These are phyloP conservation scores for Craniophora ligustri DNA, from an alignment of 2,888 invertebrate species.

Conservation along the genomic window DNA sequence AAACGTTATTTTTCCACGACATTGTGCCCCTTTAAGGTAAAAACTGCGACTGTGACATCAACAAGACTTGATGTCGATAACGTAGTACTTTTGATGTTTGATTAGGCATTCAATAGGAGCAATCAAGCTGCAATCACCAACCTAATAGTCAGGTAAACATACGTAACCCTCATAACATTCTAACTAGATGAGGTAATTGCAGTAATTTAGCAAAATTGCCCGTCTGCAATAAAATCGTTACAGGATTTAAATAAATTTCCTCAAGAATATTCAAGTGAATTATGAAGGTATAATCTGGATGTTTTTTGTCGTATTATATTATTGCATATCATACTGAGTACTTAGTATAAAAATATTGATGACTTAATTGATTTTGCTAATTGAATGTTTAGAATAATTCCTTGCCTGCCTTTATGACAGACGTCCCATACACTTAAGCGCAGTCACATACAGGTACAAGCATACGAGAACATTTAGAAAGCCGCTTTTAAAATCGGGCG, in stretches of 20 bases:
- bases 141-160: slow-evolving; percentile 38
- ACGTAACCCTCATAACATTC: slow-evolving; percentile 32
- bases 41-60: slow-evolving; percentile 48
- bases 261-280: slow-evolving; percentile 24
- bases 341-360: too few species aligned
- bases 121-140: slow-evolving; percentile 55
- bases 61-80: slow-evolving; percentile 38
- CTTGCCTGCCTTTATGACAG: slow-evolving; percentile 41
- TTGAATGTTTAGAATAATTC: too few species aligned
- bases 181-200: slow-evolving; percentile 28
- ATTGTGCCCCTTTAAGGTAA: slow-evolving; percentile 51
- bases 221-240: slow-evolving; percentile 23
- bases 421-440: slow-evolving; percentile 44
- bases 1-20: slow-evolving; percentile 48
- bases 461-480: slow-evolving; percentile 76
- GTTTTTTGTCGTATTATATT: too few species aligned
- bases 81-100: slow-evolving; percentile 51
- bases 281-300: slow-evolving; percentile 12
- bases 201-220: slow-evolving; percentile 35
- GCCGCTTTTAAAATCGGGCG: slow-evolving; percentile 71
- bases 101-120: slow-evolving; percentile 58
- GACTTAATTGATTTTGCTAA: too few species aligned
- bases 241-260: slow-evolving; percentile 20
- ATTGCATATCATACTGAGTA: too few species aligned
- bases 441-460: slow-evolving; percentile 52